Conservation (phyloP, 2,113 vertebrate species). For the Sialia sialis region DNA sequence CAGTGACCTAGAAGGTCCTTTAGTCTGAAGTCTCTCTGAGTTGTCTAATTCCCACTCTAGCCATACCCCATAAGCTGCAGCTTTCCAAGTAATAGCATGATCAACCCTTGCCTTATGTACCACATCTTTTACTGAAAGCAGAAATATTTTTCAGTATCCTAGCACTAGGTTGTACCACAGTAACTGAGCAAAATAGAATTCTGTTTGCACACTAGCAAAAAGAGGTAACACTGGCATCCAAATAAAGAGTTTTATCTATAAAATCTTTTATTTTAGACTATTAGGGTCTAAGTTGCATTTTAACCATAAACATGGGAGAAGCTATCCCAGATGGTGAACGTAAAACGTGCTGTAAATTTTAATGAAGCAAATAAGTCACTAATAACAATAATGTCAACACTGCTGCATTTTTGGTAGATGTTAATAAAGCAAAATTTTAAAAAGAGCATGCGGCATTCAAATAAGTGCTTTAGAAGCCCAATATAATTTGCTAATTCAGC, state of each 20-base stretch:
- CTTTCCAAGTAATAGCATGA: not conserved
- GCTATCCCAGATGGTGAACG: slow-evolving; percentile 68
- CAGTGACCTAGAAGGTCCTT: not conserved
- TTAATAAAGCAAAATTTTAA: slow-evolving; percentile 76
- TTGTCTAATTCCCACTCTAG: not conserved
- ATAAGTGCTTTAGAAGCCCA: slow-evolving; percentile 66
- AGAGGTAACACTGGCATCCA: slow-evolving; percentile 23
- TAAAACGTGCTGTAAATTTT: slow-evolving; percentile 75
- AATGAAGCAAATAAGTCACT: slow-evolving; percentile 76
- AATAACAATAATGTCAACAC: slow-evolving; percentile 65
- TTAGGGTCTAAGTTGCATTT: slow-evolving; percentile 66
- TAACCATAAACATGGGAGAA: slow-evolving; percentile 56
- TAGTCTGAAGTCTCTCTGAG: not conserved
- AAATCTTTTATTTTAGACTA: slow-evolving; percentile 39
- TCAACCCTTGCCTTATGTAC: not conserved
- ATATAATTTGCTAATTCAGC: slow-evolving; percentile 74
- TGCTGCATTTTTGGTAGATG: slow-evolving; percentile 58
- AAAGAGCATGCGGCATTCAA: slow-evolving; percentile 69
- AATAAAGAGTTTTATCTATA: slow-evolving; percentile 54
- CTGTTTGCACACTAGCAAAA: slow-evolving; percentile 17
- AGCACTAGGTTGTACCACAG: not conserved
- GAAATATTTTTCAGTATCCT: slow-evolving; percentile 25
- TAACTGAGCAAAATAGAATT: not conserved
- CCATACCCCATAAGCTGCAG: not conserved
- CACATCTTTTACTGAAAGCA: not conserved